These are phyloP conservation scores for Bombus soroeensis DNA, from an alignment of 1,140 invertebrate species.

Conservation along the genomic window DNA sequence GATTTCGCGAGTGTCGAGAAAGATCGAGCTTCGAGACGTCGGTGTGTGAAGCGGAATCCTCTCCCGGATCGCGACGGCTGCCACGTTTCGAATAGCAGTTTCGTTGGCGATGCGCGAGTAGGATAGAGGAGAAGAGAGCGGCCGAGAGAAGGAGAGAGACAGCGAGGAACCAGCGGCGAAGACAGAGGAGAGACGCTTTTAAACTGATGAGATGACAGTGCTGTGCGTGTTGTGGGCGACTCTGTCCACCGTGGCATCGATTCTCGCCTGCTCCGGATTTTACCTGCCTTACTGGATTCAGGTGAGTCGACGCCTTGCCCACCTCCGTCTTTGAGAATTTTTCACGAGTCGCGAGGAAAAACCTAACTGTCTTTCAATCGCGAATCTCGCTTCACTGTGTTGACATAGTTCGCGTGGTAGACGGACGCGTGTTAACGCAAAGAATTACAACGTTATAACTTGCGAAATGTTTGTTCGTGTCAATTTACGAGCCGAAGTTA, in stretches of 20 bases:
- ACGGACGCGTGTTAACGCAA: too few relatives aligned
- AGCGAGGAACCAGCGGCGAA: not conserved
- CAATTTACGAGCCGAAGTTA: too few relatives aligned
- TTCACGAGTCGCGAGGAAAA: not conserved
- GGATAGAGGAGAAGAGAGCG: not conserved
- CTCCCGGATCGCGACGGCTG: not conserved
- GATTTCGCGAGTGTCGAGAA: not conserved
- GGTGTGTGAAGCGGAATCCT: not conserved
- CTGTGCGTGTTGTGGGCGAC: slow-evolving; percentile 87
- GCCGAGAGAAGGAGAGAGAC: not conserved
- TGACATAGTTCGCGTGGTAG: too few relatives aligned
- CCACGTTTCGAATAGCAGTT: not conserved
- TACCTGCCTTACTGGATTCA: slow-evolving; percentile 89
- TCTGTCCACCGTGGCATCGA: slow-evolving; percentile 85
- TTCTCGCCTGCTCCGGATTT: slow-evolving; percentile 86
- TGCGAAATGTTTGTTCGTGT: too few relatives aligned
- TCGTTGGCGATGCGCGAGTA: slow-evolving; percentile 35
- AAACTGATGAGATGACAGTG: slow-evolving; percentile 82
- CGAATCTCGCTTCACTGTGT: too few relatives aligned
- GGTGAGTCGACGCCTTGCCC: slow-evolving; percentile 76
- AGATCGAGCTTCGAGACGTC: not conserved
- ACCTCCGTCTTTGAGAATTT: too few relatives aligned
- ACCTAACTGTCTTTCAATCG: too few relatives aligned
- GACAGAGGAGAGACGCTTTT: slow-evolving; percentile 40
- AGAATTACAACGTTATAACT: too few relatives aligned